Evolutionary conservation across 2,113 vertebrate genomes (phyloP).

Genomic region (Podocnemis expansa): DNA sequence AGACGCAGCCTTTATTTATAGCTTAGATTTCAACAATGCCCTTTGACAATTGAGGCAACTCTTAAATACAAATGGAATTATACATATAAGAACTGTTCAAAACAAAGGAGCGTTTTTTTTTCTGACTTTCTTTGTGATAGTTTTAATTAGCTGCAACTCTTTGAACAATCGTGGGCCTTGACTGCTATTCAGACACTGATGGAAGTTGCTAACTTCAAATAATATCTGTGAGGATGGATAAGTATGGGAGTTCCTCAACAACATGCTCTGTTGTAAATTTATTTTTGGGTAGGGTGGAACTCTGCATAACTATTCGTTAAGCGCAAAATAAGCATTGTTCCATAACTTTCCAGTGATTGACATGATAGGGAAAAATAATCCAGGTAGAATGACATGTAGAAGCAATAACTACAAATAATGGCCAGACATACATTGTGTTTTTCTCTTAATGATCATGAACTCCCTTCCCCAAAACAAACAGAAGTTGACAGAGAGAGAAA

Average conservation of each 20-base stretch:
- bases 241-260: slow-evolving; percentile 29
- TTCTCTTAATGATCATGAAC: slow-evolving; percentile 1
- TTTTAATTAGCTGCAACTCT: slow-evolving; percentile 71
- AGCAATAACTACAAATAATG: slow-evolving; percentile 43
- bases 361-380: slow-evolving; percentile 44
- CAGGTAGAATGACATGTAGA: background rate
- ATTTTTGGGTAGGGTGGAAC: slow-evolving; percentile 1
- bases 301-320: slow-evolving; percentile 36
- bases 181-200: slow-evolving; percentile 55
- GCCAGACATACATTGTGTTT: background rate
- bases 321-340: slow-evolving; percentile 26
- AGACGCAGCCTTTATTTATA: slow-evolving; percentile 74
- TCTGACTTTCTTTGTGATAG: slow-evolving; percentile 65
- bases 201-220: slow-evolving; percentile 68
- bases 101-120: slow-evolving; percentile 56
- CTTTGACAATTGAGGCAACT: slow-evolving; percentile 66
- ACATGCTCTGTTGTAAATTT: slow-evolving; percentile 18
- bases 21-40: slow-evolving; percentile 66
- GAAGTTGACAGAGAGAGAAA: background rate
- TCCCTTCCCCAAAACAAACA: slow-evolving; percentile 11
- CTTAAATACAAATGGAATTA: slow-evolving; percentile 78
- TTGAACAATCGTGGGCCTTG: slow-evolving; percentile 61
- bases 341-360: slow-evolving; percentile 51
- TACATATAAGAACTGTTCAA: slow-evolving; percentile 67
- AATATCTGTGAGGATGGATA: slow-evolving; percentile 37